Evolutionary conservation across 2,113 vertebrate genomes (phyloP), one percentile per base, ranked within the genome.

Genomic region (Elanus axillaris): DNA sequence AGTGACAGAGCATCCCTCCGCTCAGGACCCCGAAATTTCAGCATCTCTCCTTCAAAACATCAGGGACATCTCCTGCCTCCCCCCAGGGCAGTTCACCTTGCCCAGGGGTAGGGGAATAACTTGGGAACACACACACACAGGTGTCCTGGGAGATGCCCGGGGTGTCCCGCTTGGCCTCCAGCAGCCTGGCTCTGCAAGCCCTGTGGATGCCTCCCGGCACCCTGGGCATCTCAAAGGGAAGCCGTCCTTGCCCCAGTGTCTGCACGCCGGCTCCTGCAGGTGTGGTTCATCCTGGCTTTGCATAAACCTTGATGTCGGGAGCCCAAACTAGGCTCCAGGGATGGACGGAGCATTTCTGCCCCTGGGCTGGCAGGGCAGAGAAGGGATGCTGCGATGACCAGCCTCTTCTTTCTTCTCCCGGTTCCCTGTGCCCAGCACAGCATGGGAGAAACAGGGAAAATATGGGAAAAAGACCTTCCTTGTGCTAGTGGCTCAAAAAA

Each of bases 341-440:
- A 32, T 0, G 16, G 47, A 8, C 1, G n/a, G 42, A 66, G 13
- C 27, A 3, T 10, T 5, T 25, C 36, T 52, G 45, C 19, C 32
- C 36, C 43, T 7, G 45, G 20, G 42, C n/a, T 59, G 64, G 43
- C 66, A 21, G 43, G 26, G 15, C 12, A 10, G 53, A 17, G 56
- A 26, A 31, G 27, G 81, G 45, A 15, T 16, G 21, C 26, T 19
- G 42, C 7, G 3, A 29, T 10, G 29, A 15, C 42, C 59, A 38
- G 18, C 8, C 34, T 15, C 53, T 40, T 23, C 4, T 48, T 58
- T 36, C 60, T 40, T 31, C 29, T n/a, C 11, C 31, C 0, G 0
- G 19, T 29, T 48, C 52, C 15, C 50, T 25, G 38, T 16, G 40
- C 21, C 26, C 40, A 32, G 27, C 15, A 9, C 29, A 60, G 36